Conservation (phyloP, 2,797 vertebrate species). For the Caiman crocodilus region DNA sequence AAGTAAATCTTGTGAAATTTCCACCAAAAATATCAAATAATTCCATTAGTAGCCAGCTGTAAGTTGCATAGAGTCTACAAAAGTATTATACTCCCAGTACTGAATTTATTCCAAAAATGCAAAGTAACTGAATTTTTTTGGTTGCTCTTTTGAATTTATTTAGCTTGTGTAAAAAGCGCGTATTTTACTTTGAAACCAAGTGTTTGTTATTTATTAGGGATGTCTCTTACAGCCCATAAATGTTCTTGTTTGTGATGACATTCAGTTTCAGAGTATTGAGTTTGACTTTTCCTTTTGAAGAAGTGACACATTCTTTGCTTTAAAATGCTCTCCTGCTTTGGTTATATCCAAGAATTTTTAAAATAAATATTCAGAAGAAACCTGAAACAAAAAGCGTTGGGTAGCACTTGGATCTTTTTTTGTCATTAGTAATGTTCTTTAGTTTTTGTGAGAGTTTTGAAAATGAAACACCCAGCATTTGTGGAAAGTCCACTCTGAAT, state of each 20-base stretch:
- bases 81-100: neutral
- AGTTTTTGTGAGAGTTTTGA: neutral
- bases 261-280: neutral
- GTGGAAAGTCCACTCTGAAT: neutral
- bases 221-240: neutral
- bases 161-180: neutral
- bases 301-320: conserved; percentile 4
- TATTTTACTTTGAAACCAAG: conserved; percentile 28
- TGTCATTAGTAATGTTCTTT: neutral
- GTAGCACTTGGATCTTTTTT: neutral
- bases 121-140: neutral
- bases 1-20: neutral
- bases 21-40: neutral
- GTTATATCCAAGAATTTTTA: neutral
- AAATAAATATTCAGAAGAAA: neutral
- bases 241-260: neutral
- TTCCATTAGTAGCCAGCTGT: neutral
- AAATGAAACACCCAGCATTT: neutral
- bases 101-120: neutral
- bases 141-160: neutral
- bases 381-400: neutral
- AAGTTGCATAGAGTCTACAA: neutral
- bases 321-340: conserved; percentile 32
- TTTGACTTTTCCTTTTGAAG: neutral
- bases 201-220: neutral